Percentiles rank a stretch among this genome's conserved stretches.
Evolutionary conservation across 2,113 vertebrate genomes (phyloP).

Genomic region (Xiphophorus couchianus): DNA sequence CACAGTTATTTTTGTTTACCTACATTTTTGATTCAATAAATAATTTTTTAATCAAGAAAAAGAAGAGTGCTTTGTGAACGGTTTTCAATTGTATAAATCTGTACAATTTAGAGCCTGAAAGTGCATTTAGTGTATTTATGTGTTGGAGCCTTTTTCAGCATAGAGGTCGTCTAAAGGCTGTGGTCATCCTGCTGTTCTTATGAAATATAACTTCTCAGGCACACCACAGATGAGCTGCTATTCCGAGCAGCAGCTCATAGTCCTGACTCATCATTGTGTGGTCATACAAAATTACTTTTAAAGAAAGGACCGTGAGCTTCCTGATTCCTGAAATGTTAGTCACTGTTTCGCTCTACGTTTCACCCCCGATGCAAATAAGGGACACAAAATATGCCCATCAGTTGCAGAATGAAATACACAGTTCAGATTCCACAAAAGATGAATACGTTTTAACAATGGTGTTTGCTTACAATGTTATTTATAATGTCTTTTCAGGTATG

Average conservation of each 20-base stretch:
- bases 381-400: constrained; percentile 19
- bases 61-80: background rate
- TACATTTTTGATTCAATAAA: constrained; percentile 78
- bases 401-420: constrained; percentile 21
- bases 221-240: constrained; percentile 65
- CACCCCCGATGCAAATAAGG: background rate
- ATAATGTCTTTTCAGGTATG: too few relatives aligned
- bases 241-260: constrained; percentile 65
- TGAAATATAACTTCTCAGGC: constrained; percentile 43
- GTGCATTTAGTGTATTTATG: background rate
- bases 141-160: constrained; percentile 34
- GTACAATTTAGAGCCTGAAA: too few relatives aligned
- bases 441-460: background rate
- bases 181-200: constrained; percentile 42
- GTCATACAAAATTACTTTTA: constrained; percentile 55
- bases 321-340: constrained; percentile 50
- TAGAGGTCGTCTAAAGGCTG: constrained; percentile 27
- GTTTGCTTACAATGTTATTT: too few relatives aligned
- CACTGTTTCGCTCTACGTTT: constrained; percentile 5
- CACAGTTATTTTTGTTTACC: constrained; percentile 62
- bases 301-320: constrained; percentile 54
- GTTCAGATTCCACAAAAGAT: background rate
- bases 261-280: constrained; percentile 71
- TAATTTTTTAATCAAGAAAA: constrained; percentile 69
- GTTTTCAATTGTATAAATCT: background rate